Conservation (phyloP, 1,140 invertebrate species). For the Probaryconus sp. region DNA sequence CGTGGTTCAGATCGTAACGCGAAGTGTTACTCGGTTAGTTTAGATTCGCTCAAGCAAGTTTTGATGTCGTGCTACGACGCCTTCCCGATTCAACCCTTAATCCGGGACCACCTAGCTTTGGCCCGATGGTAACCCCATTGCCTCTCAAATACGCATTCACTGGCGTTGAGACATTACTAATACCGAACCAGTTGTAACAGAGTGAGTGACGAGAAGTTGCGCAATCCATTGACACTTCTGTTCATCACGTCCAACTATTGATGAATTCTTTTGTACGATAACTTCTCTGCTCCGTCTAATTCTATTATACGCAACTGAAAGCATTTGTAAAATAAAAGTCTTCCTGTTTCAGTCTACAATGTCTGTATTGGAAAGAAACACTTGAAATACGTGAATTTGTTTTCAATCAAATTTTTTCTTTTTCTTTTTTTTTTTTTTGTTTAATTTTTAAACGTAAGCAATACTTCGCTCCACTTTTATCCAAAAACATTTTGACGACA, state of each 20-base stretch:
- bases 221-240: constrained; percentile 42
- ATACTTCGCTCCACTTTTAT: neutral
- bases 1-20: constrained; percentile 63
- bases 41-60: constrained; percentile 74
- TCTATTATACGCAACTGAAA: neutral
- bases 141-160: constrained; percentile 34
- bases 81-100: constrained; percentile 52
- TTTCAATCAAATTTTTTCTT: too few species aligned
- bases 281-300: constrained; percentile 6
- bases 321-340: too few species aligned
- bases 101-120: constrained; percentile 44
- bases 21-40: constrained; percentile 74
- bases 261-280: constrained; percentile 25
- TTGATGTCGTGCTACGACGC: constrained; percentile 70
- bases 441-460: too few species aligned
- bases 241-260: constrained; percentile 29
- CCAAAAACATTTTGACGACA: neutral
- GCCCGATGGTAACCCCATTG: constrained; percentile 36
- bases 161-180: constrained; percentile 72
- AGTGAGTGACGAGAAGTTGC: constrained; percentile 70
- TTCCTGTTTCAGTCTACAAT: too few species aligned
- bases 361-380: too few species aligned
- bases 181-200: constrained; percentile 73
- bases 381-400: too few species aligned
- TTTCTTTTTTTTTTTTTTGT: too few species aligned